Evolutionary conservation across 2,888 invertebrate genomes (phyloP), one percentile per base, ranked within the genome.

Genomic region (Schrankia costaestrigalis): DNA sequence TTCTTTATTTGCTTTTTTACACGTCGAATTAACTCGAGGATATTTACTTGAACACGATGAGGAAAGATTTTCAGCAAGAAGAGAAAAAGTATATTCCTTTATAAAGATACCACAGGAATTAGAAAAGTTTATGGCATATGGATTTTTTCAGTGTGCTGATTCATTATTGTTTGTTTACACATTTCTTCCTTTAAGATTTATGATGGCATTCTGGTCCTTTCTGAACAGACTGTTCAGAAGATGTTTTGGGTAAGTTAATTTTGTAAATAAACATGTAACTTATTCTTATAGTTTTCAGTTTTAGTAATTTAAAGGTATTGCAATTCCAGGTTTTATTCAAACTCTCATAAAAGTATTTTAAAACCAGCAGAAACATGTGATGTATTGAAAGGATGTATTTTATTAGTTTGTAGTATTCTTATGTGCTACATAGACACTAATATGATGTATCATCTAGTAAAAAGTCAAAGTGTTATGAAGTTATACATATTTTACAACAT

Each of bases 401-500:
- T 98, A 67, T 81, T 97, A 46, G 82, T 93, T 19, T 94, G 96
- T 63, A 94, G 95, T 68, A 90, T 94, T 58, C 79, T 95, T 37
- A 95, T 98, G 91, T 93, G 95, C 65, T 95, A 95, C 63, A 94
- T 99, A 47, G 99, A 99, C 75, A 98, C 97, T 22, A 98, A 98
- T 56, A 96, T 99, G 90, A 93, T 99, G 90, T 99, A 99, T 83
- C 99, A 99, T 78, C 90, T 98, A 61, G 95, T 97, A 26, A 97
- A 97, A 75, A 98, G 98, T 63, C 99, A 99, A 73, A 98, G 98
- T 51, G 97, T 99, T 45, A 99, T 99, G 80, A 99, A 99, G 72
- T 88, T 99, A 52, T 99, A 99, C 73, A 98, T 99, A 72, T 98
- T 99, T 87, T 99, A 97, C 80, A 99, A 99, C 77, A 99, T 99